Evolutionary conservation across 2,113 vertebrate species (phyloP).

Genomic region (Diglossa brunneiventris): DNA sequence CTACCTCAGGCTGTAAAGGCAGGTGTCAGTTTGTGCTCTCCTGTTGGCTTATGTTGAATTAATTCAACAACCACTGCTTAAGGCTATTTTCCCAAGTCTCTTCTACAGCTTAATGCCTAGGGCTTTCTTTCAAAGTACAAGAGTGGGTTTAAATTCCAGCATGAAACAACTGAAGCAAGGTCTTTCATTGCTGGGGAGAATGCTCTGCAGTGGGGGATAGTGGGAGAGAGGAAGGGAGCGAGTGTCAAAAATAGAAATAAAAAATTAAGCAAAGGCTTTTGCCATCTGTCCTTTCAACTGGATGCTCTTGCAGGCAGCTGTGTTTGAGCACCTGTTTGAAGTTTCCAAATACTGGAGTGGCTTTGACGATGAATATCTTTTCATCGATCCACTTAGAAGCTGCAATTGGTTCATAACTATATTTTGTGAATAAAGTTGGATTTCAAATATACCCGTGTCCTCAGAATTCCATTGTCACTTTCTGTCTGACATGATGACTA

Average conservation of each 20-base stretch:
- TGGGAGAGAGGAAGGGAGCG: fast-evolving
- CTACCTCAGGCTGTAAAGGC: neutral
- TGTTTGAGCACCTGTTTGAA: neutral
- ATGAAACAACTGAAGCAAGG: neutral
- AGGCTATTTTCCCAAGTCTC: neutral
- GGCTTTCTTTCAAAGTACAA: neutral
- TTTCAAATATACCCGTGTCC: neutral
- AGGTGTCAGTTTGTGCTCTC: neutral
- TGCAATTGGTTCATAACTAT: neutral
- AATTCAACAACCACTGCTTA: neutral
- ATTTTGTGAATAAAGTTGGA: neutral
- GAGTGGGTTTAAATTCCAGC: neutral
- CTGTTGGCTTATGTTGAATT: neutral
- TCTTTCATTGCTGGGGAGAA: neutral
- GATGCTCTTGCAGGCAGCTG: neutral
- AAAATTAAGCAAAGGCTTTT: neutral
- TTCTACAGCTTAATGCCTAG: neutral
- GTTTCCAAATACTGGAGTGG: neutral
- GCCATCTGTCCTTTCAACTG: neutral
- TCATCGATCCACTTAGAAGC: neutral
- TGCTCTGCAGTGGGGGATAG: neutral
- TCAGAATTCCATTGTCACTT: neutral
- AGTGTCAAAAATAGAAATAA: neutral
- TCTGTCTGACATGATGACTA: neutral
- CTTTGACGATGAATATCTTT: neutral